Evolutionary conservation across 2,113 vertebrate genomes (phyloP), one percentile per base, ranked within the genome.

Genomic region (Gobius niger): DNA sequence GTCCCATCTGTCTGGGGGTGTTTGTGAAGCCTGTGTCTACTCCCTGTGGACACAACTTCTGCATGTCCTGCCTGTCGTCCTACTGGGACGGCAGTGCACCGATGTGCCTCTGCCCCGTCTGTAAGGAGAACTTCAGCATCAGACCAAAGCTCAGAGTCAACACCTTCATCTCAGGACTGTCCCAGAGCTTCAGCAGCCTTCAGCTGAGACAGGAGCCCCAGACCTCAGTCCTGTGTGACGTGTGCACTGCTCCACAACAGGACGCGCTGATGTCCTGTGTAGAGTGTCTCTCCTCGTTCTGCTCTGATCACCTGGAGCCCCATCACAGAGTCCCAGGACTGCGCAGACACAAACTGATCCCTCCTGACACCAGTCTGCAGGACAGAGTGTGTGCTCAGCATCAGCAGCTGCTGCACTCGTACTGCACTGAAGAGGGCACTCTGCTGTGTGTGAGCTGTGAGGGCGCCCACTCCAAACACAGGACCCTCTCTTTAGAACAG

Each of bases 21-120:
- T 81, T 88, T 56, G 67, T 4, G 5, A 71, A 19, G 11, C 87
- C 89, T 0, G 87, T 90, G 8, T 87, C 87, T 4, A 88, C 81
- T 4, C 81, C 81, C 0, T 89, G 89, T 53, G 89, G 87, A 69
- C 89, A 90, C 82, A 89, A 89, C 80, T 87, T 86, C 81, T 90
- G 89, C 69, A 75, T 71, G 69, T 50, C 70, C 70, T 90, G 89
- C 19, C 75, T 88, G n/a, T 7, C 44, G 0, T 1, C 7, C 54
- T 81, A 82, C 70, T 90, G 89, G 84, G 7, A 77, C 7, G 15
- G 10, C 18, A 0, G 0, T 0, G 24, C 24, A 4, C 3, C 9
- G 0, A 44, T 41, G 52, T 76, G 67, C 56, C 47, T 5, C 46
- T 87, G 87, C 47, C 85, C 85, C 1, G 0, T 88, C 56, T 88